Evolutionary conservation across 1,140 invertebrate genomes (phyloP).

Genomic region (Drosophila chauvacae): DNA sequence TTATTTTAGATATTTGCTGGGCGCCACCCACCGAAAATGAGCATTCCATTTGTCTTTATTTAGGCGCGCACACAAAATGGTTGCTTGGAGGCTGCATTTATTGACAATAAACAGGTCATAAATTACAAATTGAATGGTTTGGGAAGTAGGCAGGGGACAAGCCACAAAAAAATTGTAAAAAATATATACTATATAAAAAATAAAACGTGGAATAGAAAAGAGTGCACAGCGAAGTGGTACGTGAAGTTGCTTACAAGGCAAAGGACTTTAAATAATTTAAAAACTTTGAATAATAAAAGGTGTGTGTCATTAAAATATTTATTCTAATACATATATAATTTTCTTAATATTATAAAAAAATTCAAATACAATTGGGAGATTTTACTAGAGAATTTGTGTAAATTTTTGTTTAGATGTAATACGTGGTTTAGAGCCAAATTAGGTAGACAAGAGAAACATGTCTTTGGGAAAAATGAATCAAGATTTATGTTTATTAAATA

Average conservation of each 20-base stretch:
- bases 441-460: no score
- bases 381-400: no score
- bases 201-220: not conserved
- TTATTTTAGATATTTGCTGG: conserved; percentile 49
- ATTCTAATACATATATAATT: no score
- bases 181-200: conserved; percentile 10
- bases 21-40: conserved; percentile 60
- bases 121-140: conserved; percentile 57
- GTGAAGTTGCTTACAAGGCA: not conserved
- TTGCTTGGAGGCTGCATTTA: conserved; percentile 79
- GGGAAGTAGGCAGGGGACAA: not conserved
- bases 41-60: conserved; percentile 80
- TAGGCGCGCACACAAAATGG: conserved; percentile 70
- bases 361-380: no score
- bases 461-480: no score
- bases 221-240: not conserved
- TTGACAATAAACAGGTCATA: conserved; percentile 81
- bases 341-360: no score
- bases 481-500: no score
- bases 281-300: no score
- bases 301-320: no score
- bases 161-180: conserved; percentile 13
- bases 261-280: not conserved
- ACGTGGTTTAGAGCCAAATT: no score
- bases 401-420: no score